phyloP scores from a whole-genome alignment of 2,113 vertebrate genomes.

The Puntigrus tetrazona region DNA sequence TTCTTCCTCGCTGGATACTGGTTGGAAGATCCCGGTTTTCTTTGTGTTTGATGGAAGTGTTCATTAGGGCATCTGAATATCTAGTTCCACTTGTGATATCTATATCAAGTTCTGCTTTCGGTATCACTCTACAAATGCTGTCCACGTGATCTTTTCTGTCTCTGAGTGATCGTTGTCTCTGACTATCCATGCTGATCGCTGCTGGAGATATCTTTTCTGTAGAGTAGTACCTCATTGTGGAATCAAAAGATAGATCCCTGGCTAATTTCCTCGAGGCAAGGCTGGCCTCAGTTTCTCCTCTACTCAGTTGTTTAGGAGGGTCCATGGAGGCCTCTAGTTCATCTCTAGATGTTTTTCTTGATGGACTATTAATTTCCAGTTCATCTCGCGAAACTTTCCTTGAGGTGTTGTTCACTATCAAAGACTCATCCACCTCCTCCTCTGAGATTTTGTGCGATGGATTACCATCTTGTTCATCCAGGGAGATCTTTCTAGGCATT shows the following conservation, averaged over 20 bases:
- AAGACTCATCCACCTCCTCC: slow-evolving; percentile 60
- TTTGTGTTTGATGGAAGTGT: slow-evolving; percentile 31
- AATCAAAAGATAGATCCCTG: slow-evolving; percentile 33
- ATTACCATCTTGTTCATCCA: slow-evolving; percentile 56
- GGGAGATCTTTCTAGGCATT: slow-evolving; percentile 55
- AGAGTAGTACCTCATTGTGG: slow-evolving; percentile 2
- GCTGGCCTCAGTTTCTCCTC: slow-evolving; percentile 17
- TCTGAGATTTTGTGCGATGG: slow-evolving; percentile 55
- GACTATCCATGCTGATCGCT: slow-evolving; percentile 5
- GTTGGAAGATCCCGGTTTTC: slow-evolving; percentile 58
- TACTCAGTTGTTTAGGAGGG: slow-evolving; percentile 10
- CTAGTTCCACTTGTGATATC: slow-evolving; percentile 23
- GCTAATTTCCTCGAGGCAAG: slow-evolving; percentile 33
- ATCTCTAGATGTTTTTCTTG: slow-evolving; percentile 57
- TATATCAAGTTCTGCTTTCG: slow-evolving; percentile 18
- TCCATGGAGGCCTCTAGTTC: slow-evolving; percentile 50
- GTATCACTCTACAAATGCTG: slow-evolving; percentile 30
- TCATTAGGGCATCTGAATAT: slow-evolving; percentile 19
- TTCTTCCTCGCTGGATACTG: slow-evolving; percentile 54
- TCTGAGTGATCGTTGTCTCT: slow-evolving; percentile 30
- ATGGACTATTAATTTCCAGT: slow-evolving; percentile 44
- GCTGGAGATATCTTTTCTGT: slow-evolving; percentile 17
- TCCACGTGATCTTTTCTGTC: slow-evolving; percentile 45
- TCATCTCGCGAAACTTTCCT: slow-evolving; percentile 62
- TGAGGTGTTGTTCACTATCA: slow-evolving; percentile 29